Evolutionary conservation across 1,140 invertebrate species (phyloP), one percentile per base, ranked within the genome.

Genomic region (Parapsyche elsis): DNA sequence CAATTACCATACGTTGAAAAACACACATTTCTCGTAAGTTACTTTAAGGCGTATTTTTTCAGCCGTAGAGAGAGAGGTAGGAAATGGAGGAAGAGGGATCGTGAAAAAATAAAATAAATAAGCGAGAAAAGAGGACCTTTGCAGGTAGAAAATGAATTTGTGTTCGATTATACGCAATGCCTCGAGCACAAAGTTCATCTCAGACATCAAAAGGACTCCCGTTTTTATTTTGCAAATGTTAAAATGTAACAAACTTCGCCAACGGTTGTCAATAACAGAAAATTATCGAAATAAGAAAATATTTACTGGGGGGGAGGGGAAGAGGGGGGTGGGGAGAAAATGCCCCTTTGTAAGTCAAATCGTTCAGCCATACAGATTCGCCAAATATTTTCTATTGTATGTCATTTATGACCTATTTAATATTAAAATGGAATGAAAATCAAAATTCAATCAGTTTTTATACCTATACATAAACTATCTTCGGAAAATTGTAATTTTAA

Each of bases 241-340:
- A 76, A 77, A 77, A 77, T 45, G 59, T 77, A 77, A 77, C 75
- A 49, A 77, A 77, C 44, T 75, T 59, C 73, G 14, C 73, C 53
- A 30, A 75, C 75, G 75, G 57, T 77, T 77, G 75, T 77, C 75
- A 77, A 77, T 77, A 77, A 67, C 75, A 77, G 75, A 77, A 67
- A 77, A 77, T 77, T 77, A 77, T 77, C 45, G 75, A 77, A 77
- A 77, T 77, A 24, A 24, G 44, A 77, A 77, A 77, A 77, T 57
- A 57, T 75, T 61, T 61, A 23, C 21, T 61, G 7, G 59, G 2
- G 59, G 59, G 12, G 4, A 14, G 16, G 49, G 49, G 12, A 5
- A 16, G 21, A 19, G 71, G 9, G 16, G 49, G 49, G 12, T 53
- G 57, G 21, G 45, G 71, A 12, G 5, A 44, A n/a, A 1, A 9